Base-by-base conservation (phyloP, 2,113 vertebrate species). In the Pollimyrus isidori region DNA sequence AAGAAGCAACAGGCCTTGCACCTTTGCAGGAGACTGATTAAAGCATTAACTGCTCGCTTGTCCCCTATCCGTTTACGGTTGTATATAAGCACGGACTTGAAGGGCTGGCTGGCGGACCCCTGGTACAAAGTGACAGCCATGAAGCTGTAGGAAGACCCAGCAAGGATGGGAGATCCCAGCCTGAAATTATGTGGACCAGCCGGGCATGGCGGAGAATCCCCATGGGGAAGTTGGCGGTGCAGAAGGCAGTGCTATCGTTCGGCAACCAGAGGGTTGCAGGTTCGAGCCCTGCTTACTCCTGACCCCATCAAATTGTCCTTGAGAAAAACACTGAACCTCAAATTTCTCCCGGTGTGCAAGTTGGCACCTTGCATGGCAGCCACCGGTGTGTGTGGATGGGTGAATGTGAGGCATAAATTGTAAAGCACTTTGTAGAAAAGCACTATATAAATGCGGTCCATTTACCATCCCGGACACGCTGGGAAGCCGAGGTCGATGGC, bases 1-100 rank as follows among this genome's bases (percentile, higher is more conserved):
- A 87, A 48, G 89, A 65, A 76, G 15, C 30, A 87, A 65, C 89
- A 90, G 39, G 89, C 23, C 89, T 23, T 3, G 11, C 19, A 3
- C 56, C 26, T n/a, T 69, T 50, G 82, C 50, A 50, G 10, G 62
- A 80, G 73, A 17, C 50, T 48, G 58, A 58, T 86, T 87, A 52
- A 52, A 26, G 62, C 89, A 90, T 87, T 90, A 73, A 76, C 45
- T 23, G 26, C n/a, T 69, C 7, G 30, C 50, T 85, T 62, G n/a
- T 50, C 50, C 49, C 35, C 9, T 10, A 42, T 48, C 48, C 26
- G 10, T 53, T 35, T 89, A 53, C 58, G 26, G 56, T 45, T 39
- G 53, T 87, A 35, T 65, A 42, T 87, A 53, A 65, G 87, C 35
- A 45, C 56, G 6, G 56, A 48, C 58, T 46, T 73, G 39, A 73